phyloP scores from a whole-genome alignment of 2,113 vertebrate species.

The Dolichallabes microphthalmus region DNA sequence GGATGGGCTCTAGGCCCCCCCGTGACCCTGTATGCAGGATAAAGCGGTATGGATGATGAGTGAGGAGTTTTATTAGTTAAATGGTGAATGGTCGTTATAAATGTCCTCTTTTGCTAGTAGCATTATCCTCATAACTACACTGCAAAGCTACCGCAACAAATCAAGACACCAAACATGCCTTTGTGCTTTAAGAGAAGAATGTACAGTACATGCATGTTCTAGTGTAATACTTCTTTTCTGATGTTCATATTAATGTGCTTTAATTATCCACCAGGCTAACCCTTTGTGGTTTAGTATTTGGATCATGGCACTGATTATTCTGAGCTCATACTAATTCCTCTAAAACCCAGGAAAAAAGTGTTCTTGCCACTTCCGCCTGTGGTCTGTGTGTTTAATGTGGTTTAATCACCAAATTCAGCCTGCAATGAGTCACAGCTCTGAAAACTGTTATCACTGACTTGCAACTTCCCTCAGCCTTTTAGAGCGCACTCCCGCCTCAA shows the following conservation, averaged over 20 bases:
- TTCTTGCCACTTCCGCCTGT: background rate
- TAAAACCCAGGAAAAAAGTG: background rate
- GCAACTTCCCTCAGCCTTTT: slow-evolving; percentile 35
- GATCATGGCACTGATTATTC: background rate
- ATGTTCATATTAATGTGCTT: background rate
- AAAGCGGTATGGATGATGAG: too few species aligned
- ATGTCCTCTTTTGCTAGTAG: background rate
- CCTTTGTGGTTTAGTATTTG: slow-evolving; percentile 17
- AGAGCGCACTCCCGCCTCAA: slow-evolving; percentile 8
- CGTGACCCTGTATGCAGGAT: too few species aligned
- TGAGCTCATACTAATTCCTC: background rate
- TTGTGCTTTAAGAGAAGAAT: background rate
- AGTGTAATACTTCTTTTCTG: background rate
- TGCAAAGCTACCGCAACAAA: background rate
- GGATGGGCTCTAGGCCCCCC: too few species aligned
- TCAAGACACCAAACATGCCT: background rate
- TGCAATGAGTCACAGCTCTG: slow-evolving; percentile 21
- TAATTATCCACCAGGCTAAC: background rate
- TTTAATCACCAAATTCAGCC: slow-evolving; percentile 23
- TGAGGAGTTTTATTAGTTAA: background rate
- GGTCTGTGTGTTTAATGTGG: slow-evolving; percentile 26
- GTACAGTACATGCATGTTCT: background rate
- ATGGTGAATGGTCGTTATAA: background rate
- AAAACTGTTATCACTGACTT: slow-evolving; percentile 37
- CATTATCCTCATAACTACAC: background rate